phyloP scores from a whole-genome alignment of 1,140 invertebrate species.

The Hesperophylax magnus region DNA sequence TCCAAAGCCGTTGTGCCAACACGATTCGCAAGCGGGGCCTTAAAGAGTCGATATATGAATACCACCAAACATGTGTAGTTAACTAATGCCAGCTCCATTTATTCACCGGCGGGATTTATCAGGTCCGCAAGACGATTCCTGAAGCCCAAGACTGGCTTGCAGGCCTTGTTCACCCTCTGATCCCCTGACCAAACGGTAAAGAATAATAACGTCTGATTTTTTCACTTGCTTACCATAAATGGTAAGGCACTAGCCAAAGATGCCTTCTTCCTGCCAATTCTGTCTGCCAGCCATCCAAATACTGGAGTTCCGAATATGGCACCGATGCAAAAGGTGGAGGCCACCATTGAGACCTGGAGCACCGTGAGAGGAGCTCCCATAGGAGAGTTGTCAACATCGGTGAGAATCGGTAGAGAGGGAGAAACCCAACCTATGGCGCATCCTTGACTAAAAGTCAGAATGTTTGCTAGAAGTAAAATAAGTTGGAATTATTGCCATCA shows the following conservation, averaged over 20 bases:
- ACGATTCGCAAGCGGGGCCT: no score
- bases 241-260: constrained; percentile 8
- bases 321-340: constrained; percentile 69
- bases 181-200: no score
- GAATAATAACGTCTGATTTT: no score
- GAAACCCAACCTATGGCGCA: constrained; percentile 62
- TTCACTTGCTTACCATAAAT: constrained; percentile 12
- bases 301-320: constrained; percentile 52
- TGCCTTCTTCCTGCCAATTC: constrained; percentile 70
- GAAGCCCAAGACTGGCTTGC: no score
- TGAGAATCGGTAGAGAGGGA: constrained; percentile 58
- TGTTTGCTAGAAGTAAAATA: constrained; percentile 56
- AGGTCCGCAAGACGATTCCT: no score
- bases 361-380: constrained; percentile 56
- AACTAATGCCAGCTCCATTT: no score
- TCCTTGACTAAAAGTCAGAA: constrained; percentile 60
- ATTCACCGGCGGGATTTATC: no score
- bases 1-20: no score
- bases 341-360: constrained; percentile 71
- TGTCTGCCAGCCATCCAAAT: constrained; percentile 65
- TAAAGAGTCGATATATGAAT: no score
- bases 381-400: constrained; percentile 57
- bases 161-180: no score
- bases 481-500: background rate
- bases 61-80: no score